Evolutionary conservation across 2,888 invertebrate genomes (phyloP).

Genomic region (Oscheius sp.): DNA sequence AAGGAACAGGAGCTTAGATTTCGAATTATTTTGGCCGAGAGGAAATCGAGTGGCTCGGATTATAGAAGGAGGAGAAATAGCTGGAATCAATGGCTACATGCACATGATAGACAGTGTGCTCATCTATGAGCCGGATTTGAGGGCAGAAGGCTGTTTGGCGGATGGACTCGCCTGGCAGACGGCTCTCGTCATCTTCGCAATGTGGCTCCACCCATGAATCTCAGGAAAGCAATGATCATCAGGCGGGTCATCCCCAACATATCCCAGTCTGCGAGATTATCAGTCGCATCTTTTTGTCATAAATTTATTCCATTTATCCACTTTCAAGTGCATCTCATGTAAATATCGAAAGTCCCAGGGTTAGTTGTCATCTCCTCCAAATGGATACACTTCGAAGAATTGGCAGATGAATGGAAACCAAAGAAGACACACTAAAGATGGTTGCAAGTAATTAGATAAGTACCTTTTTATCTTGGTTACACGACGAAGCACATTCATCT

Average conservation of each 20-base stretch:
- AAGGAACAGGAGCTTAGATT: slow-evolving; percentile 55
- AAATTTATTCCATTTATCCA: background rate
- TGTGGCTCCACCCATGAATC: slow-evolving; percentile 29
- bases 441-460: background rate
- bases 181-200: slow-evolving; percentile 3
- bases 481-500: background rate
- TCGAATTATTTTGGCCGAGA: slow-evolving; percentile 70
- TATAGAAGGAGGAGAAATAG: slow-evolving; percentile 83
- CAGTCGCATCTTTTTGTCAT: background rate
- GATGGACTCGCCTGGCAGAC: slow-evolving; percentile 27
- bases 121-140: slow-evolving; percentile 69
- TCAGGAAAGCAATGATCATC: slow-evolving; percentile 15
- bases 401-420: background rate
- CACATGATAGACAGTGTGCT: slow-evolving; percentile 91
- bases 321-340: slow-evolving; percentile 13
- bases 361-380: background rate
- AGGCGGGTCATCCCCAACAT: slow-evolving; percentile 3
- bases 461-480: background rate
- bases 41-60: slow-evolving; percentile 68
- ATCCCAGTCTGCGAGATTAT: slow-evolving; percentile 15
- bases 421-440: slow-evolving; percentile 1
- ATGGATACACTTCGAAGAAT: background rate
- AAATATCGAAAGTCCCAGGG: background rate
- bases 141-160: slow-evolving; percentile 45
- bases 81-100: slow-evolving; percentile 93